Conservation (phyloP, 2,888 invertebrate genomes). For the Trissonchulus latispiculum region DNA sequence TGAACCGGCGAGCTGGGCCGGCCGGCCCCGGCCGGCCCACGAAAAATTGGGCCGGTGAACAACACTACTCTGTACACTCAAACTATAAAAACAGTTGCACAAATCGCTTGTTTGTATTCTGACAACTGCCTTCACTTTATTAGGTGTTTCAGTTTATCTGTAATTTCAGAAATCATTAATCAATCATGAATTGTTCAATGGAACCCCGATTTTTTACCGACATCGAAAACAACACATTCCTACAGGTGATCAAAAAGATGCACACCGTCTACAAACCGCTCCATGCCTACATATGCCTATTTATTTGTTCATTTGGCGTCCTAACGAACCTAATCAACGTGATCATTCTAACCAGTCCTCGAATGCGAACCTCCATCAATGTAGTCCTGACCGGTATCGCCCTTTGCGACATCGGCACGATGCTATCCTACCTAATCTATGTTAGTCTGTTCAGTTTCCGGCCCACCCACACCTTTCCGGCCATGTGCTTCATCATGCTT, state of each 20-base stretch:
- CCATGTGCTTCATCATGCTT: neutral
- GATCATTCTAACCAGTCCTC: conserved; percentile 1
- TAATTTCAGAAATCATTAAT: too few relatives aligned
- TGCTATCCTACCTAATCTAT: conserved; percentile 15
- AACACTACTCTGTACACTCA: too few relatives aligned
- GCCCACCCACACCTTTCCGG: neutral
- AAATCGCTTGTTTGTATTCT: too few relatives aligned
- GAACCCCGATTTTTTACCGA: neutral
- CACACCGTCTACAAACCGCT: conserved; percentile 1
- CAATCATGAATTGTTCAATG: neutral
- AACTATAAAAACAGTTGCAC: too few relatives aligned
- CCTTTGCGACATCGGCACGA: conserved; percentile 18
- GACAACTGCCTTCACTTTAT: too few relatives aligned
- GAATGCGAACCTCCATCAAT: conserved; percentile 17
- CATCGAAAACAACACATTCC: neutral
- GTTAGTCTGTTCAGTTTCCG: neutral
- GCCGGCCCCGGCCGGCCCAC: too few relatives aligned
- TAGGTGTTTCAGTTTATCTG: too few relatives aligned
- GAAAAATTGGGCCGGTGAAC: too few relatives aligned
- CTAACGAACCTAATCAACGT: conserved; percentile 13
- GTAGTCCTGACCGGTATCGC: conserved; percentile 14
- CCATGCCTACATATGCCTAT: conserved; percentile 9
- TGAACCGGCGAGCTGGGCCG: too few relatives aligned
- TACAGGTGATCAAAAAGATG: neutral
- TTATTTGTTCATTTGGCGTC: conserved; percentile 13